phyloP scores from a whole-genome alignment of 2,888 invertebrate genomes.

The Dusona sp. region DNA sequence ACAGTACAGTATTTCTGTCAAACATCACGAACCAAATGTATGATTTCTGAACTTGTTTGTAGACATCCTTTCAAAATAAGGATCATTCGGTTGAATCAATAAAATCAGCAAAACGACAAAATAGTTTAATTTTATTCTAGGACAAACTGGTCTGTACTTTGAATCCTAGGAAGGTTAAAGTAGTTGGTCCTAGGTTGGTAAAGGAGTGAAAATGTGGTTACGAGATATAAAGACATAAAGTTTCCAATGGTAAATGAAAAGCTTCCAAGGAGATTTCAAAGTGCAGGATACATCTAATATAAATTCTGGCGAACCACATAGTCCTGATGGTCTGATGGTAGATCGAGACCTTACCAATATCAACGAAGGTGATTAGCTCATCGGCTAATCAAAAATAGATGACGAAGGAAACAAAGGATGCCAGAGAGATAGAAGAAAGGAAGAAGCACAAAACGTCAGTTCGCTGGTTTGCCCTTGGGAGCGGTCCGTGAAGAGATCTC shows the following conservation, averaged over 20 bases:
- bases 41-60: background rate
- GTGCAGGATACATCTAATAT: background rate
- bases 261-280: background rate
- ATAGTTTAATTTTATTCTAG: too few relatives aligned
- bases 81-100: too few relatives aligned
- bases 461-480: conserved; percentile 74
- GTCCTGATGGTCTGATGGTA: background rate
- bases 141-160: too few relatives aligned
- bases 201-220: too few relatives aligned
- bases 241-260: too few relatives aligned
- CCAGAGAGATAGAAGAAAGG: conserved; percentile 23
- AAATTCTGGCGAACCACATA: background rate
- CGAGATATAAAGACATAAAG: background rate
- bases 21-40: background rate
- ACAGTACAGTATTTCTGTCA: background rate
- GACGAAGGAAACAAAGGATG: conserved; percentile 3
- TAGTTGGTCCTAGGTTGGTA: background rate
- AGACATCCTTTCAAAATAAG: too few relatives aligned
- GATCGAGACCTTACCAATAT: background rate
- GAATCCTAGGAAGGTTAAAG: too few relatives aligned
- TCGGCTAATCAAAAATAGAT: background rate
- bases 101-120: too few relatives aligned
- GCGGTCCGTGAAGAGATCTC: conserved; percentile 61
- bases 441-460: conserved; percentile 63
- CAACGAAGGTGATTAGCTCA: background rate